Conservation (phyloP, 2,113 vertebrate genomes). For the Saimiri boliviensis region DNA sequence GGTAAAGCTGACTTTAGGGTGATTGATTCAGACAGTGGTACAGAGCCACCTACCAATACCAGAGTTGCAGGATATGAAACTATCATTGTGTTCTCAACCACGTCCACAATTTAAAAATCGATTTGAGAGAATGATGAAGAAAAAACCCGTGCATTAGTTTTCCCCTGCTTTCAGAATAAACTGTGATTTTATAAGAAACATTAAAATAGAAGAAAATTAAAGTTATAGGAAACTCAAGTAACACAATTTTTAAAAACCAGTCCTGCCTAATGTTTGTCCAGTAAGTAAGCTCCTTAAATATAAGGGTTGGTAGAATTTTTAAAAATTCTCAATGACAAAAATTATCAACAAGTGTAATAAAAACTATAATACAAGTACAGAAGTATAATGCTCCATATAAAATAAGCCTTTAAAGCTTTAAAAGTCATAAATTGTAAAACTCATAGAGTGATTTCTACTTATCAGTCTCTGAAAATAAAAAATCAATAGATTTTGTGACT, state of each 20-base stretch:
- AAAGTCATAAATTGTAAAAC: conserved; percentile 1
- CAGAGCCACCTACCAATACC: neutral
- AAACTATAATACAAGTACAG: neutral
- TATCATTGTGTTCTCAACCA: neutral
- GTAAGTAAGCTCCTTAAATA: neutral
- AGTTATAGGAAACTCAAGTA: conserved; percentile 11
- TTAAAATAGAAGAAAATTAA: conserved; percentile 43
- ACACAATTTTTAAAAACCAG: conserved; percentile 36
- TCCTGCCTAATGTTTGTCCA: neutral
- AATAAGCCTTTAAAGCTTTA: neutral
- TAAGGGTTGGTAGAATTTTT: neutral
- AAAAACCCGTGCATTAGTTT: neutral
- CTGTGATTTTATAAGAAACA: neutral
- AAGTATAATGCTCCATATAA: neutral
- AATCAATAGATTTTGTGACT: neutral
- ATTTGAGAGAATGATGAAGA: conserved; percentile 17
- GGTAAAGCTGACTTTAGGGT: neutral
- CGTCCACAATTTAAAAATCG: neutral
- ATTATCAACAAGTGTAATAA: neutral
- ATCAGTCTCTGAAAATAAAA: neutral
- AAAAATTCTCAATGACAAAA: neutral
- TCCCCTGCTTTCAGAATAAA: conserved; percentile 22
- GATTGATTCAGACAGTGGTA: neutral
- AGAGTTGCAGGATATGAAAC: neutral
- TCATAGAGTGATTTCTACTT: neutral